phyloP scores from a whole-genome alignment of 2,888 invertebrate species.

The Volucella bombylans region DNA sequence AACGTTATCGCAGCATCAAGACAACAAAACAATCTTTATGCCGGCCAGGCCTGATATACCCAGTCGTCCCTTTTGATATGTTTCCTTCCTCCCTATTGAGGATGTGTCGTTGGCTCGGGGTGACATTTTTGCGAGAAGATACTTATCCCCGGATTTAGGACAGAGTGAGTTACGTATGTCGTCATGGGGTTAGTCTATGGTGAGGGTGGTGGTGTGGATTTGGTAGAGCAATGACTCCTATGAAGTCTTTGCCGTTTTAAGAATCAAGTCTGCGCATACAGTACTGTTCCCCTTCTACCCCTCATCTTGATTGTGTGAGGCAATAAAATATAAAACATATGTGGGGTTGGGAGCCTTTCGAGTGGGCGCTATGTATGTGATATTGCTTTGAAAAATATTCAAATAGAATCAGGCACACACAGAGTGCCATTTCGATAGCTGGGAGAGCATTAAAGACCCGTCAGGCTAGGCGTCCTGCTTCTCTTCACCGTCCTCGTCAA shows the following conservation, averaged over 20 bases:
- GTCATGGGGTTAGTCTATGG: constrained; percentile 24
- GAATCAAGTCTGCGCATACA: constrained; percentile 23
- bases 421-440: constrained; percentile 6
- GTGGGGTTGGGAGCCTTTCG: constrained; percentile 1
- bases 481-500: too few species aligned
- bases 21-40: constrained; percentile 26
- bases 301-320: constrained; percentile 24
- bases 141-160: constrained; percentile 56
- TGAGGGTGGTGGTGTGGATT: constrained; percentile 6
- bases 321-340: constrained; percentile 65
- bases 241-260: constrained; percentile 56
- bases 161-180: constrained; percentile 37
- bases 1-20: constrained; percentile 39
- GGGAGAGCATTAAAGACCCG: constrained; percentile 40
- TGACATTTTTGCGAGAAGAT: constrained; percentile 30
- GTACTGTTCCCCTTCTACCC: not conserved
- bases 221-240: constrained; percentile 16
- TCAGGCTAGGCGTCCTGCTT: not conserved
- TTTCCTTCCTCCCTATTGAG: not conserved
- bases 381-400: constrained; percentile 49
- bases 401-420: constrained; percentile 46
- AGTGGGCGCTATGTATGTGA: constrained; percentile 10
- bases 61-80: constrained; percentile 10
- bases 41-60: not conserved
- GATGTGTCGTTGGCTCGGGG: constrained; percentile 14